Percentiles rank a stretch among this genome's conserved stretches.
phyloP scores from a whole-genome alignment of 2,888 invertebrate genomes.

The Amphipyra tragopoginis region DNA sequence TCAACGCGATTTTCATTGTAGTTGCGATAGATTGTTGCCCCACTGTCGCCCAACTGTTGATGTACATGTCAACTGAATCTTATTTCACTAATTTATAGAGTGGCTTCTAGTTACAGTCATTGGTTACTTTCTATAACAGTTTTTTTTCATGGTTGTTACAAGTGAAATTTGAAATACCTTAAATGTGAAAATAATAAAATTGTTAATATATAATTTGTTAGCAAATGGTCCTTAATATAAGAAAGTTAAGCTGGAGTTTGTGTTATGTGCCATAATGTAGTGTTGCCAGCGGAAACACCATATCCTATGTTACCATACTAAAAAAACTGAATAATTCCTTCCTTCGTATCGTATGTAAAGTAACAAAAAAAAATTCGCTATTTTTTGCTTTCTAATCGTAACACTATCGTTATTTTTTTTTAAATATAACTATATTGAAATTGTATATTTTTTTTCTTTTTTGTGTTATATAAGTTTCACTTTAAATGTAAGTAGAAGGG shows the following conservation, averaged over 20 bases:
- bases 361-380: slow-evolving; percentile 74
- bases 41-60: slow-evolving; percentile 40
- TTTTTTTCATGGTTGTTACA: neutral
- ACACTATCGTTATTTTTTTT: slow-evolving; percentile 77
- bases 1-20: slow-evolving; percentile 52
- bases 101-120: slow-evolving; percentile 2
- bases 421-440: slow-evolving; percentile 79
- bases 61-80: neutral
- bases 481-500: slow-evolving; percentile 84
- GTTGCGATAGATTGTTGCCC: slow-evolving; percentile 39
- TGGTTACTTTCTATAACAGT: slow-evolving; percentile 8
- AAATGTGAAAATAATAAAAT: slow-evolving; percentile 51
- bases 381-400: slow-evolving; percentile 84
- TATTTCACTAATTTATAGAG: slow-evolving; percentile 4
- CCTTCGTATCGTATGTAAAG: slow-evolving; percentile 79
- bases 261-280: slow-evolving; percentile 87
- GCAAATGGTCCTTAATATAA: slow-evolving; percentile 87
- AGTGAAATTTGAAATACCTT: slow-evolving; percentile 30
- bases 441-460: slow-evolving; percentile 71
- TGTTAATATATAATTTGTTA: slow-evolving; percentile 62
- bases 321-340: slow-evolving; percentile 77
- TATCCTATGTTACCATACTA: slow-evolving; percentile 86
- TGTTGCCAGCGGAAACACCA: slow-evolving; percentile 88
- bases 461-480: slow-evolving; percentile 74
- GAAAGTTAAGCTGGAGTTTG: slow-evolving; percentile 78